Conservation (phyloP, 2,113 vertebrate species). For the Bos indicus region DNA sequence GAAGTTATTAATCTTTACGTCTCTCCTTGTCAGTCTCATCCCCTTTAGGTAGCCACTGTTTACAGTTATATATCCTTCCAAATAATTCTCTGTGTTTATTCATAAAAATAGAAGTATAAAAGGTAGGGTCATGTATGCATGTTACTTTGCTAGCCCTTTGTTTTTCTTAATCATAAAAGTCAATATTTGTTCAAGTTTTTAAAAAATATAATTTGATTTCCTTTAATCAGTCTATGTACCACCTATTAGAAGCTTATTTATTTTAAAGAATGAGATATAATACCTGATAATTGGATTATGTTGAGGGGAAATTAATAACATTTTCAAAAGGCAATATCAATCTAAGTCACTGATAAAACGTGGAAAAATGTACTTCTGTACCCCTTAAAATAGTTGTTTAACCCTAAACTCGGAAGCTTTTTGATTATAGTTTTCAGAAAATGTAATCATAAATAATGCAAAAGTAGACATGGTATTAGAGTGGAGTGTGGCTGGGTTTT, state of each 20-base stretch:
- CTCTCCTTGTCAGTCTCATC: neutral
- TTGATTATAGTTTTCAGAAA: neutral
- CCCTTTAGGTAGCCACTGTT: neutral
- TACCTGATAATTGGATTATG: neutral
- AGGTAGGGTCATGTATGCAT: neutral
- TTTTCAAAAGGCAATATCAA: neutral
- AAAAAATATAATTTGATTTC: neutral
- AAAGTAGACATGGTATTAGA: neutral
- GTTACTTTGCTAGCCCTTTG: neutral
- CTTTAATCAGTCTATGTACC: neutral
- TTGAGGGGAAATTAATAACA: neutral
- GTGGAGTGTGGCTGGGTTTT: neutral
- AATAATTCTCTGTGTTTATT: neutral
- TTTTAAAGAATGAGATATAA: neutral
- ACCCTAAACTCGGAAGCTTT: neutral
- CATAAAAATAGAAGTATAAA: neutral
- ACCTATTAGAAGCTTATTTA: neutral
- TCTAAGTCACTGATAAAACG: neutral
- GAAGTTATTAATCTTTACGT: neutral
- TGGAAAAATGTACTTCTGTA: neutral
- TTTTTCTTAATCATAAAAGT: neutral
- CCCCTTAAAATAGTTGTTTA: neutral
- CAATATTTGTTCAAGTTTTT: slow-evolving; percentile 22
- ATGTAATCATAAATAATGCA: neutral
- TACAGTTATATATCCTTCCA: neutral